Conservation (phyloP, 2,888 invertebrate species). For the Amblyjoppa fuscipennis region DNA sequence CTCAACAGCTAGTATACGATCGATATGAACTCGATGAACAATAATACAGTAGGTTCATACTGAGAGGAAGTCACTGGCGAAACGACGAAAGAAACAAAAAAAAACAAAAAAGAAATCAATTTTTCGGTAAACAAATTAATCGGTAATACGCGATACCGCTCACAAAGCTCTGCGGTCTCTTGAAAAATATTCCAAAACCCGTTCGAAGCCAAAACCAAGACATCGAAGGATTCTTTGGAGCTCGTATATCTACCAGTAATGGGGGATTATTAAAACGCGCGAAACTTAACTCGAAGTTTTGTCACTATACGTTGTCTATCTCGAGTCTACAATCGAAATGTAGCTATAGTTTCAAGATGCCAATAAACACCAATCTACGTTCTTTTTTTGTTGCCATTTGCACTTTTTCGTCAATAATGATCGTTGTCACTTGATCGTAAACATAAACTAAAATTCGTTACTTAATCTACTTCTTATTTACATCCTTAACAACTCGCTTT, state of each 20-base stretch:
- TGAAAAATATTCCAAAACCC: constrained; percentile 11
- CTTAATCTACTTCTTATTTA: constrained; percentile 56
- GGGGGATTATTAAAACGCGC: constrained; percentile 6
- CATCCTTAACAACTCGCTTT: constrained; percentile 29
- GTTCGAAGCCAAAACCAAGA: constrained; percentile 14
- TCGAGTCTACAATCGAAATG: constrained; percentile 6
- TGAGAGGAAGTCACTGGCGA: background rate
- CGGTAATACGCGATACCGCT: constrained; percentile 46
- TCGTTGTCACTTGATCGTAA: background rate
- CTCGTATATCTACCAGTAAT: constrained; percentile 9
- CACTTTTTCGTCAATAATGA: constrained; percentile 2
- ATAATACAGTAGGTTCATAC: constrained; percentile 1
- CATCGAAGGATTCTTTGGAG: constrained; percentile 25
- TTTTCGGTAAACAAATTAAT: constrained; percentile 50
- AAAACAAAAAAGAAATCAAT: background rate
- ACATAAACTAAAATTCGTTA: constrained; percentile 19
- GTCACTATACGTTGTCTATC: background rate
- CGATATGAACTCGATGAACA: background rate
- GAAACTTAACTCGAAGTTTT: constrained; percentile 10
- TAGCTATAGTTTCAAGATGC: background rate
- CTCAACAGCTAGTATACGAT: constrained; percentile 17
- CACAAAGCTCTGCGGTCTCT: constrained; percentile 13
- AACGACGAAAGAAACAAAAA: constrained; percentile 13
- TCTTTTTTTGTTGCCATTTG: background rate
- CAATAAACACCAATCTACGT: background rate